phyloP scores from a whole-genome alignment of 2,888 invertebrate genomes.

The Lucinisca nassula region DNA sequence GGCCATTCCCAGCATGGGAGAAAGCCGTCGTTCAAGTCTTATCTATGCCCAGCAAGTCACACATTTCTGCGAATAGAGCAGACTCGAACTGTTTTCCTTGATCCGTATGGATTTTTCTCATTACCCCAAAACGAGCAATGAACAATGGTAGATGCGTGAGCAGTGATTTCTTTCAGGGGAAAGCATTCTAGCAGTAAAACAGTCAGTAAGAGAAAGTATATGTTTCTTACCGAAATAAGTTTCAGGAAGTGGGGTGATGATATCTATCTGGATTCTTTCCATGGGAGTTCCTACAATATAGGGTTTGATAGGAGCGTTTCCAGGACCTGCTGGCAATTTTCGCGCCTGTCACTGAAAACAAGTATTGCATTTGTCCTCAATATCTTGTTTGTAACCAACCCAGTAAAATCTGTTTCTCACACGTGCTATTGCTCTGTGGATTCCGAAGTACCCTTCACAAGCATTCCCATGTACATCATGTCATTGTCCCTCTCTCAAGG shows the following conservation, averaged over 20 bases:
- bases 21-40: too few relatives aligned
- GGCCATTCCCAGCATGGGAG: too few relatives aligned
- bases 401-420: background rate
- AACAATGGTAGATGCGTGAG: constrained; percentile 20
- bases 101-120: constrained; percentile 49
- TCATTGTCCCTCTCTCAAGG: too few relatives aligned
- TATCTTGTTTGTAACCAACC: background rate
- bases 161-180: background rate
- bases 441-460: background rate
- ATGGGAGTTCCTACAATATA: background rate
- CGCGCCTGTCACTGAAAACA: background rate
- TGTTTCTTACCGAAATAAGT: background rate
- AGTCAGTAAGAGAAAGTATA: background rate
- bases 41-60: too few relatives aligned
- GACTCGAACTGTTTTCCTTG: constrained; percentile 54
- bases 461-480: background rate
- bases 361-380: background rate
- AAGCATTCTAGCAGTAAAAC: background rate
- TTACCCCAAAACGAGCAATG: constrained; percentile 52
- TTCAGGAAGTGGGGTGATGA: background rate
- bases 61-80: too few relatives aligned
- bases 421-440: background rate
- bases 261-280: background rate
- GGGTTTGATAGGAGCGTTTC: background rate
- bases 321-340: background rate